Evolutionary conservation across 2,113 vertebrate species (phyloP), one percentile per base, ranked within the genome.

Genomic region (Buteo buteo): DNA sequence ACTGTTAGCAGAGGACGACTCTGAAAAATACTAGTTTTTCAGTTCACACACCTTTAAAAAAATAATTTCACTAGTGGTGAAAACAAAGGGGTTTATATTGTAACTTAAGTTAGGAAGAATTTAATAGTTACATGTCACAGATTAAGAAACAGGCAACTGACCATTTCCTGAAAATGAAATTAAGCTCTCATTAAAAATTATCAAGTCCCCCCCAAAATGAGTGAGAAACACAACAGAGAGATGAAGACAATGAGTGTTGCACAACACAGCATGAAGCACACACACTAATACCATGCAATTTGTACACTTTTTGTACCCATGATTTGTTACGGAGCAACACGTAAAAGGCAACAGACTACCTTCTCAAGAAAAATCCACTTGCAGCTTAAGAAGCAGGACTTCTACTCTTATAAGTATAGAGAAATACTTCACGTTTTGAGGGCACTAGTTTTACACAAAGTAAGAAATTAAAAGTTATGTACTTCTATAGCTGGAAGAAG

Each of bases 1-100:
- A 57, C 16, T 49, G 21, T 1, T 3, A 4, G 28, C 31, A 62
- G 18, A 87, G 87, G 29, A 47, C 0, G 0, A 72, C 54, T 62
- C 72, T 17, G 19, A 65, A 82, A 78, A 84, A 58, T 6, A 34
- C 16, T 6, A 21, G 24, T 12, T 74, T 58, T 76, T 72, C 52
- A 65, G 47, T 76, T 77, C 49, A 65, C 62, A 45, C 28, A 16
- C 54, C 32, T 24, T 29, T 24, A 28, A 38, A 59, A 59, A 62
- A 90, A 34, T 40, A 44, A 58, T 72, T 77, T 61, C 36, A 73
- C 18, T 31, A 80, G 49, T 49, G 24, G 20, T 65, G 32, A 80
- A 74, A 82, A 79, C 25, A 71, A 32, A 34, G 13, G 16, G 7
- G 10, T 10, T 62, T 84, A 28, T 58, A 58, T 4, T 6, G 1